Conservation (phyloP, 2,888 invertebrate genomes). For the Allygus modestus region DNA sequence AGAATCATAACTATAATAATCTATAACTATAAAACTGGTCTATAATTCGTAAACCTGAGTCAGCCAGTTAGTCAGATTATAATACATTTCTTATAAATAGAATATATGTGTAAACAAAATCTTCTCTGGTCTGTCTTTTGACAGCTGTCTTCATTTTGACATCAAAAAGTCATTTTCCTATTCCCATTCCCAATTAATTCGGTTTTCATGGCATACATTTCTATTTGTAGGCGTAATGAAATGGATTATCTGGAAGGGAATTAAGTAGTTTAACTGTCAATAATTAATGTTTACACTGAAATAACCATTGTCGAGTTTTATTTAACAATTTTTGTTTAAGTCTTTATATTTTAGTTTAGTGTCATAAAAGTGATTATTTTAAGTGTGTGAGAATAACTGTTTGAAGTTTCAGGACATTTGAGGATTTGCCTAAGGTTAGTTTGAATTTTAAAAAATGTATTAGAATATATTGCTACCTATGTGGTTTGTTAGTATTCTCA, state of each 20-base stretch:
- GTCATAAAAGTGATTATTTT: background rate
- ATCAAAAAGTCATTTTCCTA: background rate
- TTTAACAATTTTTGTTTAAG: background rate
- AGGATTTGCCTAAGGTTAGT: constrained; percentile 10
- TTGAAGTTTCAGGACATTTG: background rate
- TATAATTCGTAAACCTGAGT: too few relatives aligned
- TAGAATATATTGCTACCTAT: too few relatives aligned
- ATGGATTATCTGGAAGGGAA: background rate
- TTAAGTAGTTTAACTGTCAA: background rate
- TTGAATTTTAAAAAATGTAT: background rate
- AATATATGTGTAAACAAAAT: too few relatives aligned
- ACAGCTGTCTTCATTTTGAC: background rate
- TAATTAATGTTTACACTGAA: background rate
- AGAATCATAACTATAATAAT: too few relatives aligned
- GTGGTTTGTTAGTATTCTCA: too few relatives aligned
- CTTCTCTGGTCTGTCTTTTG: background rate
- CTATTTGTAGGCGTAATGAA: background rate
- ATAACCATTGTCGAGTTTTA: background rate
- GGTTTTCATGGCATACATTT: constrained; percentile 37
- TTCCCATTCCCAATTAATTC: constrained; percentile 5
- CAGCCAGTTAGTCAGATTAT: too few relatives aligned
- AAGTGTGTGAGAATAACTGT: background rate
- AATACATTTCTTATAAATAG: too few relatives aligned
- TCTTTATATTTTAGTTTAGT: background rate
- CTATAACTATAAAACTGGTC: too few relatives aligned